Percentiles rank a stretch among this genome's conserved stretches.
phyloP scores from a whole-genome alignment of 2,888 invertebrate genomes.

The Neocrepidodera transversa region DNA sequence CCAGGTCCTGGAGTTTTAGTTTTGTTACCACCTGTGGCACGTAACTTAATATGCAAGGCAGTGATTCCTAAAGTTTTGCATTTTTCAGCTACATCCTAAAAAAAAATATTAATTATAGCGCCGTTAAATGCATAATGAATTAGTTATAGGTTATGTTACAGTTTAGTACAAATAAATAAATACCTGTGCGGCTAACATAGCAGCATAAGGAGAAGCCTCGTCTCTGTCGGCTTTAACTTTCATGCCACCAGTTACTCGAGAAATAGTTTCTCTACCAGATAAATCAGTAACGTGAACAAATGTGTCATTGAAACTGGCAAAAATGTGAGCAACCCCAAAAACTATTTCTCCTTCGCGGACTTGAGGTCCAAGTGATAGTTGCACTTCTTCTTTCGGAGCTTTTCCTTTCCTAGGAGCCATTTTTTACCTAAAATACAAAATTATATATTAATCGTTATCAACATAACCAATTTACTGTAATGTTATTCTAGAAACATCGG shows the following conservation, averaged over 20 bases:
- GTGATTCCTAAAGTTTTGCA: conserved; percentile 97
- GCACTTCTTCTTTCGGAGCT: conserved; percentile 95
- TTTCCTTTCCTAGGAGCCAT: conserved; percentile 99
- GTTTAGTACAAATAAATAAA: too few species aligned
- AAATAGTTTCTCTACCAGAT: conserved; percentile 94
- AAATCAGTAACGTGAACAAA: conserved; percentile 99
- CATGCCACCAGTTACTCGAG: conserved; percentile 97
- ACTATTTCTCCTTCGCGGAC: conserved; percentile 97
- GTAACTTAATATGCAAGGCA: conserved; percentile 96
- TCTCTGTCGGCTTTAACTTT: conserved; percentile 99
- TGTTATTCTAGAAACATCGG: conserved; percentile 28
- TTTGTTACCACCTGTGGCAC: conserved; percentile 98
- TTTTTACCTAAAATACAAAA: conserved; percentile 46
- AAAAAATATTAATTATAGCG: too few species aligned
- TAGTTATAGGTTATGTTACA: too few species aligned
- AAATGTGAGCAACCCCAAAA: conserved; percentile 99
- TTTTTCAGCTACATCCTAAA: conserved; percentile 95
- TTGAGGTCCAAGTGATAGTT: conserved; percentile 94
- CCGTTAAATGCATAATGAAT: too few species aligned
- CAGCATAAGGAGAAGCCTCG: conserved; percentile 99
- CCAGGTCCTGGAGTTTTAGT: conserved; percentile 99
- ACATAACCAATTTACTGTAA: conserved; percentile 23
- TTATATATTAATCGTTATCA: conserved; percentile 18
- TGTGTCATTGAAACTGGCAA: conserved; percentile 99
- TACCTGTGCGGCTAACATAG: conserved; percentile 99